Evolutionary conservation across 2,888 invertebrate species (phyloP).

Genomic region (Cecidostiba fungosa): DNA sequence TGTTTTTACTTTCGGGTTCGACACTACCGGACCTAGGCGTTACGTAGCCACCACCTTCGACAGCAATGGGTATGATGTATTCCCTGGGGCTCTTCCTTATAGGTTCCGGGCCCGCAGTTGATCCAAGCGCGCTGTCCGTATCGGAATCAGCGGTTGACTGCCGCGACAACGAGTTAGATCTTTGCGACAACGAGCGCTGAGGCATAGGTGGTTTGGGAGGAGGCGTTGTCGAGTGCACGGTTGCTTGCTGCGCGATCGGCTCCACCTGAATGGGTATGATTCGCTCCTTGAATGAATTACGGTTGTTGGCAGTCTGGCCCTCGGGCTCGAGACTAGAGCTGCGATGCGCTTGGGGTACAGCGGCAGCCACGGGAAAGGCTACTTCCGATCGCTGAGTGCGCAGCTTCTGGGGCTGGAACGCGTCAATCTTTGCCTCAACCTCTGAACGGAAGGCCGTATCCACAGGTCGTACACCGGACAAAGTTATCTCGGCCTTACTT

Average conservation of each 20-base stretch:
- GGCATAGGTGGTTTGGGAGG: slow-evolving; percentile 81
- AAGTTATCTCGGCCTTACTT: slow-evolving; percentile 84
- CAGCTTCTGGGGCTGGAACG: slow-evolving; percentile 78
- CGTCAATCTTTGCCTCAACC: slow-evolving; percentile 76
- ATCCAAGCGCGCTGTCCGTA: slow-evolving; percentile 83
- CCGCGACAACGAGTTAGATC: slow-evolving; percentile 82
- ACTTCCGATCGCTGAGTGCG: slow-evolving; percentile 82
- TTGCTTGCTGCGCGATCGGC: slow-evolving; percentile 46
- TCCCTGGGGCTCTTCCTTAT: slow-evolving; percentile 94
- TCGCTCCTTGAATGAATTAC: slow-evolving; percentile 82
- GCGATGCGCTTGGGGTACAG: slow-evolving; percentile 76
- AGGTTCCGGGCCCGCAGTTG: slow-evolving; percentile 83
- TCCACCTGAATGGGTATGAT: slow-evolving; percentile 84
- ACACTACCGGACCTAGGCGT: slow-evolving; percentile 89
- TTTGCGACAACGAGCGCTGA: slow-evolving; percentile 80
- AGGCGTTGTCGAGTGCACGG: slow-evolving; percentile 77
- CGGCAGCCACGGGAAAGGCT: slow-evolving; percentile 82
- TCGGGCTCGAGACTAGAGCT: slow-evolving; percentile 84
- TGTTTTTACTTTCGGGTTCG: slow-evolving; percentile 86
- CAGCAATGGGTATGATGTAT: slow-evolving; percentile 96
- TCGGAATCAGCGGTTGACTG: slow-evolving; percentile 88
- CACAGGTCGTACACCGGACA: slow-evolving; percentile 80
- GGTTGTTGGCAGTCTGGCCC: slow-evolving; percentile 66
- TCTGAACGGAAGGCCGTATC: slow-evolving; percentile 74
- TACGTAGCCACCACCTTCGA: slow-evolving; percentile 93